Percentiles rank a stretch among this genome's conserved stretches.
These are phyloP conservation scores for Stercorarius parasiticus DNA, from an alignment of 2,113 vertebrate species.

Conservation along the genomic window DNA sequence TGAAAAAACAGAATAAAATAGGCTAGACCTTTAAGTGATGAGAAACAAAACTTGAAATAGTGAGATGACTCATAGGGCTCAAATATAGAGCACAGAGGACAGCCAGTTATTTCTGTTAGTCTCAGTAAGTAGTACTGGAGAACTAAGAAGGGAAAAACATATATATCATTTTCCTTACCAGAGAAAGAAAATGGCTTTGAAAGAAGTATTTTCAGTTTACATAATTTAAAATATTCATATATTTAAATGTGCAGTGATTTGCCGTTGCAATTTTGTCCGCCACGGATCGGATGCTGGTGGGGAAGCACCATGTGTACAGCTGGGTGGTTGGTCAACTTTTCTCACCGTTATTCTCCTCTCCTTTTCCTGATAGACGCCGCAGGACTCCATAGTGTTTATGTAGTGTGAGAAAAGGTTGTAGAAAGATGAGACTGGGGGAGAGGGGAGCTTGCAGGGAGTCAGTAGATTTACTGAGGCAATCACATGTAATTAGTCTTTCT, in stretches of 20 bases:
- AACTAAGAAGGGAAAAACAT: not conserved
- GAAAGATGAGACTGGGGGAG: not conserved
- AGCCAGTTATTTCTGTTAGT: not conserved
- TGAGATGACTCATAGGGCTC: constrained; percentile 13
- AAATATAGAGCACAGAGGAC: not conserved
- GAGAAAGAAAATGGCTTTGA: not conserved
- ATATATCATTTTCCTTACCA: not conserved
- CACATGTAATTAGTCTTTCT: not conserved
- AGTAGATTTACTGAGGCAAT: not conserved
- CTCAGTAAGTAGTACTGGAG: not conserved
- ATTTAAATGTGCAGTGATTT: not conserved
- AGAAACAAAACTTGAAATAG: constrained; percentile 33
- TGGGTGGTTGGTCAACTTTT: not conserved
- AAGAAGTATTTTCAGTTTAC: not conserved
- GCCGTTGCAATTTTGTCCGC: not conserved
- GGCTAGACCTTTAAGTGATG: not conserved
- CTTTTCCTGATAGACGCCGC: not conserved
- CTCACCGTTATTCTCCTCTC: not conserved
- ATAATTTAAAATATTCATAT: not conserved
- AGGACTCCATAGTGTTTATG: not conserved
- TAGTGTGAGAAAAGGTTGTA: not conserved
- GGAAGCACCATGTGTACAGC: accelerated
- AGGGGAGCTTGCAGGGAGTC: not conserved
- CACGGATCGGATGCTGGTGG: accelerated
- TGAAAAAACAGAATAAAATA: not conserved